A percentile compares a stretch with the other conserved stretches of the same genome.
These are phyloP conservation scores for Cheirogaleus medius DNA, from an alignment of 2,113 vertebrate genomes.

Conservation along the genomic window DNA sequence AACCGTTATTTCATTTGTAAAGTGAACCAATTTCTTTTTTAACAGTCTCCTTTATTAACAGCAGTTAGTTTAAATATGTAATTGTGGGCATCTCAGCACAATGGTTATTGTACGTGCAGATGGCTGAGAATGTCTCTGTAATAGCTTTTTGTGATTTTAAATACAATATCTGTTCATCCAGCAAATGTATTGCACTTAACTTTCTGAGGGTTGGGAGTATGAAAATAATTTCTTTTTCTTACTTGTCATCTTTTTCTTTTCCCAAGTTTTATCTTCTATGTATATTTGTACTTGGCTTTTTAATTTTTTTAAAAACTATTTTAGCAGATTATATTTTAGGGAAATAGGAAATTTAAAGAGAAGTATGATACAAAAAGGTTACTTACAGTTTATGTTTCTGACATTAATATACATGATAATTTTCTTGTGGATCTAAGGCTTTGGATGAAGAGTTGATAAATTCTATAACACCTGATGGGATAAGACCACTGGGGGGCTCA, in stretches of 20 bases:
- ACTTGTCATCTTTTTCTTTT: neutral
- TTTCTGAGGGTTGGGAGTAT: neutral
- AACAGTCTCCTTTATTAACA: slow-evolving; percentile 63
- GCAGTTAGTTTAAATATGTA: slow-evolving; percentile 68
- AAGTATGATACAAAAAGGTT: neutral
- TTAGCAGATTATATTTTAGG: slow-evolving; percentile 54
- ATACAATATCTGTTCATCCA: slow-evolving; percentile 52
- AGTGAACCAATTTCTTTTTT: slow-evolving; percentile 58
- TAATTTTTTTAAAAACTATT: slow-evolving; percentile 16
- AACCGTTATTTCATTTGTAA: slow-evolving; percentile 71
- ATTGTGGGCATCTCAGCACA: neutral
- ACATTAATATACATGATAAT: neutral
- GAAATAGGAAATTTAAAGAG: slow-evolving; percentile 55
- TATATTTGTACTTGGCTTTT: slow-evolving; percentile 21
- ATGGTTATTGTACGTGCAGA: slow-evolving; percentile 6
- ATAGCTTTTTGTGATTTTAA: slow-evolving; percentile 70
- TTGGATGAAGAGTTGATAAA: neutral
- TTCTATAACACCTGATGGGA: neutral
- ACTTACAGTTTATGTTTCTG: slow-evolving; percentile 32
- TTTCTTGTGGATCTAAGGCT: neutral
- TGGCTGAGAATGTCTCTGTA: slow-evolving; percentile 62
- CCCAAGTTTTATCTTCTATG: neutral
- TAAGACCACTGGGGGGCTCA: too few relatives aligned
- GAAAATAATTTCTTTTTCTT: slow-evolving; percentile 43
- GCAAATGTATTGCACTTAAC: slow-evolving; percentile 37